phyloP scores from a whole-genome alignment of 2,113 vertebrate species.

The Eulemur macaco region DNA sequence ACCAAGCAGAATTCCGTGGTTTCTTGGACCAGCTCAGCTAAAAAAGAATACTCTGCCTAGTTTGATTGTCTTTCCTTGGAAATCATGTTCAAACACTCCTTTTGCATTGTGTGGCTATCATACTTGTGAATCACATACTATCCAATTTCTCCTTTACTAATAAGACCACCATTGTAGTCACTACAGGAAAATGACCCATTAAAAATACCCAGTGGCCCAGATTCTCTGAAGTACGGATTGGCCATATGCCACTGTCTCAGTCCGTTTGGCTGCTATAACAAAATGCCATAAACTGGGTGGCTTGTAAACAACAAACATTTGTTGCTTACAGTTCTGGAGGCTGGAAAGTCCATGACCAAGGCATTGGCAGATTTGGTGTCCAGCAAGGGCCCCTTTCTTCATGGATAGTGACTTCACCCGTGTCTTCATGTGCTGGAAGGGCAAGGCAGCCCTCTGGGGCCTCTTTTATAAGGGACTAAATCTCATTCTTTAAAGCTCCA shows the following conservation, averaged over 20 bases:
- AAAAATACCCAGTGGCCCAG: neutral
- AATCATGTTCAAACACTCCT: neutral
- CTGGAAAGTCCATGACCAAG: too few species aligned
- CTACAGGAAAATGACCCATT: neutral
- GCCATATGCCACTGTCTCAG: neutral
- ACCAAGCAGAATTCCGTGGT: neutral
- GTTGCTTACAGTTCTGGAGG: too few species aligned
- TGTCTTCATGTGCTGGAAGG: neutral
- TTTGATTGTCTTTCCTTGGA: neutral
- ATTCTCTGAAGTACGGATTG: too few species aligned
- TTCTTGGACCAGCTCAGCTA: neutral
- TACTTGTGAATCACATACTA: neutral
- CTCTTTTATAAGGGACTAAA: neutral
- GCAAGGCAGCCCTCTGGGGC: too few species aligned
- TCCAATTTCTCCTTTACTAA: neutral
- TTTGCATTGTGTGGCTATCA: neutral
- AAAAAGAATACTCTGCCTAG: neutral
- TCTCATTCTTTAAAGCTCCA: neutral
- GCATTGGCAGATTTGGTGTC: too few species aligned
- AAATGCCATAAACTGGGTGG: too few species aligned
- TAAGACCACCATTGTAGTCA: neutral
- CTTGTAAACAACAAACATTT: too few species aligned
- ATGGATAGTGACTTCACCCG: neutral
- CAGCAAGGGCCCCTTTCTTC: neutral
- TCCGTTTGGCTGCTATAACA: too few species aligned